Conservation (phyloP, 2,888 invertebrate genomes). For the Cynaeus angustus region DNA sequence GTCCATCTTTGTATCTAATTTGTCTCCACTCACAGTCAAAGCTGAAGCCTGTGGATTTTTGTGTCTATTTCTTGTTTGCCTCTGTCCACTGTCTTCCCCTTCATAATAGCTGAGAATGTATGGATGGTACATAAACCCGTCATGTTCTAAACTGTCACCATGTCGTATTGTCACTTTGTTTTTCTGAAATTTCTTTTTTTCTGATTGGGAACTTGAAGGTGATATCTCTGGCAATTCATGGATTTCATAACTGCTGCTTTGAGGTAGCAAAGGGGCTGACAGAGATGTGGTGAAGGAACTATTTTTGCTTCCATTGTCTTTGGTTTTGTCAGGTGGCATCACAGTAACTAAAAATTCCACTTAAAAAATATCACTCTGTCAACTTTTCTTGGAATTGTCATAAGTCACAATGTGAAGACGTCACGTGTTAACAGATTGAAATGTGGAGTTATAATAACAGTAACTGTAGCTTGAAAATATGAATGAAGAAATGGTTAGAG, state of each 20-base stretch:
- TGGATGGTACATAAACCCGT: conserved; percentile 22
- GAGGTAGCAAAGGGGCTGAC: conserved; percentile 26
- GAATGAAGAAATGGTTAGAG: no score
- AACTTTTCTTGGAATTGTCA: conserved; percentile 1
- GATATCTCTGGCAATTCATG: conserved; percentile 5
- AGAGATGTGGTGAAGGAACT: conserved; percentile 17
- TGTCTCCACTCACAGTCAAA: conserved; percentile 73
- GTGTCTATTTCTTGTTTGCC: background rate
- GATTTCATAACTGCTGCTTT: background rate
- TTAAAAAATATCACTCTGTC: background rate
- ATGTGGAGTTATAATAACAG: no score
- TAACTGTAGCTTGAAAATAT: no score
- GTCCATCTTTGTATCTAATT: conserved; percentile 76
- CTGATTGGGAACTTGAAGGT: background rate
- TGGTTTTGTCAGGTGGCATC: conserved; percentile 34
- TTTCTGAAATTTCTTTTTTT: conserved; percentile 16
- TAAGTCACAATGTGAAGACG: background rate
- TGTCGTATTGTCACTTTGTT: conserved; percentile 11
- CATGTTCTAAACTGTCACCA: conserved; percentile 32
- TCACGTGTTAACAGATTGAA: background rate
- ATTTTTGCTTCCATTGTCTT: conserved; percentile 21
- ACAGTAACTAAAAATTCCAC: conserved; percentile 9
- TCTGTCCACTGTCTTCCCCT: conserved; percentile 9
- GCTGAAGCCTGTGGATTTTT: background rate
- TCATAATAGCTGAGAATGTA: conserved; percentile 35